Conservation (phyloP, 2,888 invertebrate genomes). For the Cerastis rubricosa region DNA sequence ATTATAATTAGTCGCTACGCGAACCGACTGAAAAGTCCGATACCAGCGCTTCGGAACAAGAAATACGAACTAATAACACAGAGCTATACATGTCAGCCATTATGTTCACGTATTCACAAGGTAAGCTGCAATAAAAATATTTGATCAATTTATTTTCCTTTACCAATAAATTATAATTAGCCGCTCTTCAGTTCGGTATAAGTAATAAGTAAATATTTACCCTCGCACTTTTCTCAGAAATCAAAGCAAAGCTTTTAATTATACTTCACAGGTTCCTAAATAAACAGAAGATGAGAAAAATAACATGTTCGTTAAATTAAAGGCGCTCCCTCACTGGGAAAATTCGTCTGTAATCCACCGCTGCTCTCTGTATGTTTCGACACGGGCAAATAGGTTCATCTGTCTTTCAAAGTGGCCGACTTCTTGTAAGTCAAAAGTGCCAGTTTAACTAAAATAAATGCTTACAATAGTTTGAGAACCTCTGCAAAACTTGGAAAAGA, state of each 20-base stretch:
- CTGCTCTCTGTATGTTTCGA: too few relatives aligned
- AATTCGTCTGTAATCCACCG: background rate
- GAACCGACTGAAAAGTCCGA: too few relatives aligned
- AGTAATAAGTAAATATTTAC: background rate
- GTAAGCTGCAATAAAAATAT: background rate
- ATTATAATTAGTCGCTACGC: background rate
- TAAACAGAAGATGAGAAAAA: conserved; percentile 24
- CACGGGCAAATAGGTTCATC: too few relatives aligned
- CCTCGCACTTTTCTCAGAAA: background rate
- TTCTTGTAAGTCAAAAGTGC: too few relatives aligned
- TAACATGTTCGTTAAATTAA: background rate
- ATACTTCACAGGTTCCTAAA: conserved; percentile 23
- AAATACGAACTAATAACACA: too few relatives aligned
- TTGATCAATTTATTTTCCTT: background rate
- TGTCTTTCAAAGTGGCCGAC: too few relatives aligned
- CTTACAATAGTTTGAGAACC: too few relatives aligned
- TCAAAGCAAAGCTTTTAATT: conserved; percentile 29
- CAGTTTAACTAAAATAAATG: too few relatives aligned
- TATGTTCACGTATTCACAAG: background rate
- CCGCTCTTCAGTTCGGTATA: background rate
- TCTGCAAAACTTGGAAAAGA: too few relatives aligned
- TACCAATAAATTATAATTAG: background rate
- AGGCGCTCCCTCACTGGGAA: background rate
- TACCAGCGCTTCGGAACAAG: too few relatives aligned
- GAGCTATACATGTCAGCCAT: too few relatives aligned